Conservation (phyloP, 2,888 invertebrate species). For the Sialis fuliginosa region DNA sequence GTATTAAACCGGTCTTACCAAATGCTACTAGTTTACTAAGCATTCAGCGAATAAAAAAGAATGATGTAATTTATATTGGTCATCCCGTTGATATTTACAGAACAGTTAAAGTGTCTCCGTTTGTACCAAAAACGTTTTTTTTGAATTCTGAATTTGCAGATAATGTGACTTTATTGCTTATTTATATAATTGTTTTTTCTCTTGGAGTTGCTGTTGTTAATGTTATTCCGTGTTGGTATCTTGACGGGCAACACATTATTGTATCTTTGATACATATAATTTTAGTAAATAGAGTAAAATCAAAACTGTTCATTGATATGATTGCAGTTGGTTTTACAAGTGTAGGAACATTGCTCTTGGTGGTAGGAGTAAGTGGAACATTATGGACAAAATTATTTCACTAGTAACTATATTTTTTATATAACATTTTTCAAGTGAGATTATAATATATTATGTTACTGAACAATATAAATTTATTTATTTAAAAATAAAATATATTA, state of each 20-base stretch:
- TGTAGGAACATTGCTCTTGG: slow-evolving; percentile 52
- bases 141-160: slow-evolving; percentile 47
- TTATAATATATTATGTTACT: slow-evolving; percentile 1
- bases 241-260: slow-evolving; percentile 85
- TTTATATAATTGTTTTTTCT: slow-evolving; percentile 74
- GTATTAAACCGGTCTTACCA: slow-evolving; percentile 62
- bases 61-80: slow-evolving; percentile 68
- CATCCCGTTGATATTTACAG: slow-evolving; percentile 55
- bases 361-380: slow-evolving; percentile 44
- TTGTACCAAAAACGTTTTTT: slow-evolving; percentile 47
- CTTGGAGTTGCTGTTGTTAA: slow-evolving; percentile 81
- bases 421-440: neutral
- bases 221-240: slow-evolving; percentile 79
- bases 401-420: slow-evolving; percentile 5
- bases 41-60: slow-evolving; percentile 28
- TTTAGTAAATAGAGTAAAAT: slow-evolving; percentile 28
- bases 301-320: slow-evolving; percentile 37
- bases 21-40: slow-evolving; percentile 56
- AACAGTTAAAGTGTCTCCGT: slow-evolving; percentile 58
- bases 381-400: slow-evolving; percentile 23
- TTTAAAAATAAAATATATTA: neutral
- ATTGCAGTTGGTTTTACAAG: slow-evolving; percentile 50
- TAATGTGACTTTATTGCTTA: slow-evolving; percentile 50
- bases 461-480: neutral
- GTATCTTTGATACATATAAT: slow-evolving; percentile 45